These are phyloP conservation scores for Ancistrus triradiatus DNA, from an alignment of 2,113 vertebrate species.

Conservation along the genomic window DNA sequence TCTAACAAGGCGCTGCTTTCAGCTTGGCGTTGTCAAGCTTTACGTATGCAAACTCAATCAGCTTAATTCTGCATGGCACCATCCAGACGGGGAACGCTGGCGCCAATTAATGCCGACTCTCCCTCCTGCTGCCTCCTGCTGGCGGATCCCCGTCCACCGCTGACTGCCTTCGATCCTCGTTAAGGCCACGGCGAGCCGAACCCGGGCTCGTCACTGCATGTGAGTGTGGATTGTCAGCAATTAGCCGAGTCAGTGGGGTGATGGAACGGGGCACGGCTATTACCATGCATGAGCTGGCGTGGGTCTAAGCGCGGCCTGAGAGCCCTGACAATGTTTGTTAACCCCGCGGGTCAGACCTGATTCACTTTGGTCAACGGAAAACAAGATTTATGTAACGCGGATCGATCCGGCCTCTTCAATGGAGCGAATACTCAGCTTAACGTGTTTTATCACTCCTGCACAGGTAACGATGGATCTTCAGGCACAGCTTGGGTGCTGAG, in stretches of 20 bases:
- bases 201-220: conserved; percentile 73
- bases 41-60: conserved; percentile 82
- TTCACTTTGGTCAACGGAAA: conserved; percentile 95
- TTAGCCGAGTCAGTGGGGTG: conserved; percentile 92
- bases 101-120: conserved; percentile 91
- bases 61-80: conserved; percentile 82
- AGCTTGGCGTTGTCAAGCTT: conserved; percentile 76
- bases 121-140: conserved; percentile 80
- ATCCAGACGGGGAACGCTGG: conserved; percentile 77
- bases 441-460: conserved; percentile 92
- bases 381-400: conserved; percentile 97
- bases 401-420: conserved; percentile 92
- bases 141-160: conserved; percentile 89
- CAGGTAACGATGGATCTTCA: conserved; percentile 94
- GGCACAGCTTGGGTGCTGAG: conserved; percentile 82
- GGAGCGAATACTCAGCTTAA: conserved; percentile 85
- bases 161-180: conserved; percentile 92
- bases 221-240: conserved; percentile 88
- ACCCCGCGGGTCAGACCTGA: conserved; percentile 91
- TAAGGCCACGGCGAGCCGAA: conserved; percentile 74
- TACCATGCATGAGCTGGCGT: conserved; percentile 77
- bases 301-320: conserved; percentile 80
- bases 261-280: conserved; percentile 86
- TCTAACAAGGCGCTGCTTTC: too few relatives aligned
- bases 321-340: conserved; percentile 98